These are phyloP conservation scores for Apogon talboti DNA, from an alignment of 2,797 vertebrate genomes.

Conservation along the genomic window DNA sequence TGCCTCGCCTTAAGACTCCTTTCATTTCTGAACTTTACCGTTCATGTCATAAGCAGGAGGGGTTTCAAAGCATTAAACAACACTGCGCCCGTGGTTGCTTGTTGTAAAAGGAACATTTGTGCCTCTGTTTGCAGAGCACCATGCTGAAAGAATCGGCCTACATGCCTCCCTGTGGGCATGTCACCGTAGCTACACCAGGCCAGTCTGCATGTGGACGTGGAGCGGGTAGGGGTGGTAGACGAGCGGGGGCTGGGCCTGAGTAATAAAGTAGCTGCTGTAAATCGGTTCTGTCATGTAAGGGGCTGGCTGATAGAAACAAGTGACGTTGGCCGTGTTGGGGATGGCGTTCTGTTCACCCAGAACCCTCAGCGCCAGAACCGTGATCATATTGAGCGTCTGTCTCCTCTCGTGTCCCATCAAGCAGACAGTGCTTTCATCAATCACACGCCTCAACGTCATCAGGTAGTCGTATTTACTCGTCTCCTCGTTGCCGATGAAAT, in stretches of 20 bases:
- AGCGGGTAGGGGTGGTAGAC: conserved; percentile 92
- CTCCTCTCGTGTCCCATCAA: conserved; percentile 94
- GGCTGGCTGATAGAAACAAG: conserved; percentile 96
- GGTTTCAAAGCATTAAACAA: conserved; percentile 71
- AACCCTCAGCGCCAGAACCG: conserved; percentile 92
- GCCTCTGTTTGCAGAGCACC: conserved; percentile 65
- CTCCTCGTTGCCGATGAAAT: conserved; percentile 93
- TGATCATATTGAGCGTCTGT: conserved; percentile 97
- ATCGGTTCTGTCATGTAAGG: conserved; percentile 91
- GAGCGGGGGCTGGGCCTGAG: conserved; percentile 86
- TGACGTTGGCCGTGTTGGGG: conserved; percentile 92
- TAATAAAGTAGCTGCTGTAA: conserved; percentile 91
- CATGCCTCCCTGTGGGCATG: conserved; percentile 54
- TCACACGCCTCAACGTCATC: conserved; percentile 93
- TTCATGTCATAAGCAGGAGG: conserved; percentile 59
- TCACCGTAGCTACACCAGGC: conserved; percentile 83
- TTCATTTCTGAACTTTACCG: conserved; percentile 38
- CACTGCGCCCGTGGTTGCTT: conserved; percentile 54
- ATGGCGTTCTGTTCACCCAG: conserved; percentile 97
- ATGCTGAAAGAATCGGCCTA: conserved; percentile 61
- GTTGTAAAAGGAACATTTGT: conserved; percentile 63
- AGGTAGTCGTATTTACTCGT: conserved; percentile 95
- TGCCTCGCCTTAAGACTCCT: conserved; percentile 48
- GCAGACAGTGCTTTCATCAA: conserved; percentile 95
- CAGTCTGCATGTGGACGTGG: conserved; percentile 88